These are phyloP conservation scores for Echiichthys vipera DNA, from an alignment of 2,797 vertebrate species.

Conservation along the genomic window DNA sequence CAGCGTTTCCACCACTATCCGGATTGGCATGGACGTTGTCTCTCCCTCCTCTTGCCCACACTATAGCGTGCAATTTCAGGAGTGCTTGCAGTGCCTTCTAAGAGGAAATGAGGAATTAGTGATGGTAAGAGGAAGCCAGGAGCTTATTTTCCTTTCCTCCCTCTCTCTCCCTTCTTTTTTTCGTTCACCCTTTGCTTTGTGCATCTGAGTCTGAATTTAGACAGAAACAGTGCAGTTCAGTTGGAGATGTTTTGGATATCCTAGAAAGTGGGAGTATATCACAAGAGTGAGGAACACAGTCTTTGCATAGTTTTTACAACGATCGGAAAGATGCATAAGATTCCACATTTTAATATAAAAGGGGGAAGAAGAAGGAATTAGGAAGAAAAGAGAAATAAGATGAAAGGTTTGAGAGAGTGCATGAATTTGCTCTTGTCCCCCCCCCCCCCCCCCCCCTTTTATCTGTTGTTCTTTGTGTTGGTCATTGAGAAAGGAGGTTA, in stretches of 20 bases:
- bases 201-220: conserved; percentile 73
- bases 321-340: conserved; percentile 43
- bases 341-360: conserved; percentile 43
- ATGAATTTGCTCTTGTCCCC: not conserved
- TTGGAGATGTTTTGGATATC: conserved; percentile 71
- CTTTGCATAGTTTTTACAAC: conserved; percentile 50
- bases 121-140: conserved; percentile 83
- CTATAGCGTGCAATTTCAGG: conserved; percentile 75
- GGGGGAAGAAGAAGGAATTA: not conserved
- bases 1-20: conserved; percentile 52
- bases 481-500: conserved; percentile 14
- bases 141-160: conserved; percentile 80
- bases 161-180: conserved; percentile 55
- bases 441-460: too few relatives aligned
- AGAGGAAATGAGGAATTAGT: conserved; percentile 88
- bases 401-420: not conserved
- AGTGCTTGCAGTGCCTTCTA: conserved; percentile 76
- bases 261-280: conserved; percentile 47
- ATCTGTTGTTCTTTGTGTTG: conserved; percentile 32
- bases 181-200: conserved; percentile 73
- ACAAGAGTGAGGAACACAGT: conserved; percentile 52
- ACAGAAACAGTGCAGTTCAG: conserved; percentile 65
- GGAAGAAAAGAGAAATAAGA: not conserved
- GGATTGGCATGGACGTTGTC: conserved; percentile 75
- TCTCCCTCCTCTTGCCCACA: conserved; percentile 77